phyloP scores from a whole-genome alignment of 2,888 invertebrate genomes.

The Lordiphosa fenestrarum region DNA sequence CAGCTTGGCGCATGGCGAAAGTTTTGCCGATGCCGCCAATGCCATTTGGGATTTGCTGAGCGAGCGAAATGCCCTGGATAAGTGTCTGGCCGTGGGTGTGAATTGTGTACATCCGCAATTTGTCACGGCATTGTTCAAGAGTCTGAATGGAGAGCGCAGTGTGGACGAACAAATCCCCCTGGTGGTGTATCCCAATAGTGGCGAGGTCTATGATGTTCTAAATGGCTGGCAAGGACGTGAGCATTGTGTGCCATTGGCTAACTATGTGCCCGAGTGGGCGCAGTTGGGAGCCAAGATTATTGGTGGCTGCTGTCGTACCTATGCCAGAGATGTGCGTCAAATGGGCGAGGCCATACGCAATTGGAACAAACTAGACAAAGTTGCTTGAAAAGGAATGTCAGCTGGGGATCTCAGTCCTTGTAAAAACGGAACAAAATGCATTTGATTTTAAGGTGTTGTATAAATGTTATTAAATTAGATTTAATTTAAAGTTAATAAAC shows the following conservation, averaged over 20 bases:
- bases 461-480: constrained; percentile 15
- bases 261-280: constrained; percentile 90
- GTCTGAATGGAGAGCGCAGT: constrained; percentile 81
- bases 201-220: constrained; percentile 80
- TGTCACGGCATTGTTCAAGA: constrained; percentile 84
- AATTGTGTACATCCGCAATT: constrained; percentile 90
- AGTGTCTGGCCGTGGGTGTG: constrained; percentile 91
- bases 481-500: constrained; percentile 4
- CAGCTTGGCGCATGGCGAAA: constrained; percentile 89
- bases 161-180: constrained; percentile 84
- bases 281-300: constrained; percentile 90
- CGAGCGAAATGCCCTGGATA: constrained; percentile 84
- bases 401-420: constrained; percentile 12
- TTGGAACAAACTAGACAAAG: constrained; percentile 57
- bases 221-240: constrained; percentile 86
- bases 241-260: constrained; percentile 86
- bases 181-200: constrained; percentile 96
- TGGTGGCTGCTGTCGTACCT: constrained; percentile 95
- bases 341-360: constrained; percentile 82
- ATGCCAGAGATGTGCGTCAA: constrained; percentile 88
- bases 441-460: constrained; percentile 18
- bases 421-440: constrained; percentile 21
- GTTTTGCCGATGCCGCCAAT: constrained; percentile 87
- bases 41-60: constrained; percentile 84
- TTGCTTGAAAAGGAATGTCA: constrained; percentile 17